Conservation (phyloP, 1,140 invertebrate genomes). For the Zaprionus gabonicus region DNA sequence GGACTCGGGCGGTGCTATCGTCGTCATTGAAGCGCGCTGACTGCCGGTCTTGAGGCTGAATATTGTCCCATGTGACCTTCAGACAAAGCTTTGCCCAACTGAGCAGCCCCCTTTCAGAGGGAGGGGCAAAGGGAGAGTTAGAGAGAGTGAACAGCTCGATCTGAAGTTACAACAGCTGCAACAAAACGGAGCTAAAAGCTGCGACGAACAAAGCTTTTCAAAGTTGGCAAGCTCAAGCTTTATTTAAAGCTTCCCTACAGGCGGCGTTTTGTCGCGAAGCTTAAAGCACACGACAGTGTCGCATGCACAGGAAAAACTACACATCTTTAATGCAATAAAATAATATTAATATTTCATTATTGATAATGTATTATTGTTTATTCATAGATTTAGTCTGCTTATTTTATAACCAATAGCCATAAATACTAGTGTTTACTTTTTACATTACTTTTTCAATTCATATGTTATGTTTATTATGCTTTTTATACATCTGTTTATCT, state of each 20-base stretch:
- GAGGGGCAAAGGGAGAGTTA: neutral
- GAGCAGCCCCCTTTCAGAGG: neutral
- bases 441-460: conserved; percentile 48
- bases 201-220: neutral
- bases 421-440: conserved; percentile 59
- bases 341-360: conserved; percentile 13
- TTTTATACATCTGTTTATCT: conserved; percentile 58
- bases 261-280: conserved; percentile 8
- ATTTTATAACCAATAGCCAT: conserved; percentile 56
- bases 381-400: conserved; percentile 51
- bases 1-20: conserved; percentile 56
- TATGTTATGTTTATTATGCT: conserved; percentile 29
- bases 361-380: conserved; percentile 73
- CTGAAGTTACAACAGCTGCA: neutral
- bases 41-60: conserved; percentile 36
- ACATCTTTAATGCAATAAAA: no score
- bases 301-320: neutral
- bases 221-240: neutral
- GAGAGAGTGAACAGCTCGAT: neutral
- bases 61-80: conserved; percentile 75
- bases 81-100: conserved; percentile 46
- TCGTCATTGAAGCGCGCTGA: conserved; percentile 74
- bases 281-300: neutral
- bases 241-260: conserved; percentile 1
- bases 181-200: conserved; percentile 3